Base-by-base conservation (phyloP, 2,113 vertebrate genomes). In the Atlantisia rogersi region DNA sequence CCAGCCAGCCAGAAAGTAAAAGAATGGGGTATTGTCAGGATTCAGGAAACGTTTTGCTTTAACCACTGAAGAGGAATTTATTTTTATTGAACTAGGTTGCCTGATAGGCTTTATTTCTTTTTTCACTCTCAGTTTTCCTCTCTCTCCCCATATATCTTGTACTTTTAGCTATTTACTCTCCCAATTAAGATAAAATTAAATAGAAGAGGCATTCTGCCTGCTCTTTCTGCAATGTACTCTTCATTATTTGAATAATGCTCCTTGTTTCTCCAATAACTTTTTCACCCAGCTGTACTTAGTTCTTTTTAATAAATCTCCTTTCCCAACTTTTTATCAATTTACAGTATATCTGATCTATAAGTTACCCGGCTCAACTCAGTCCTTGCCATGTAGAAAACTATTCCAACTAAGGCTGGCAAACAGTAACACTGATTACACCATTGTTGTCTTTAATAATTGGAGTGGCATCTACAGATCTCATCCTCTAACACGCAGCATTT, bases 11-110 rank as follows among this genome's bases (percentile, higher is more conserved):
- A 89, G 83, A 73, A 77, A 87, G 44, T 12, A 82, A 53, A 95
- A 93, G 64, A 88, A 79, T 68, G 48, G 68, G 12, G 13, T 73
- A 50, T 79, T 94, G 53, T 94, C 86, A 81, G 56, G 83, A 80
- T 39, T 92, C 82, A 70, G 69, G 83, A 91, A 94, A 87, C 28
- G 65, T 83, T 95, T 88, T 78, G 16, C 60, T 92, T 82, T 81
- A 92, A 39, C 44, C 29, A 11, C 68, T 92, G 48, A 93, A 37
- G 71, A 94, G 25, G 26, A 58, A 62, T 93, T 93, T 88, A 55
- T 92, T 94, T 94, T 78, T 73, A 22, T 48, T 85, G 63, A 58
- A 17, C 44, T 85, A 65, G 28, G 9, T 87, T 91, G 44, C 53
- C 63, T 86, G 24, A 80, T 73, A 37, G 37, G 31, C 53, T 91